Percentiles rank a stretch among this genome's conserved stretches.
Evolutionary conservation across 2,113 vertebrate genomes (phyloP).

Genomic region (Mirza zaza): DNA sequence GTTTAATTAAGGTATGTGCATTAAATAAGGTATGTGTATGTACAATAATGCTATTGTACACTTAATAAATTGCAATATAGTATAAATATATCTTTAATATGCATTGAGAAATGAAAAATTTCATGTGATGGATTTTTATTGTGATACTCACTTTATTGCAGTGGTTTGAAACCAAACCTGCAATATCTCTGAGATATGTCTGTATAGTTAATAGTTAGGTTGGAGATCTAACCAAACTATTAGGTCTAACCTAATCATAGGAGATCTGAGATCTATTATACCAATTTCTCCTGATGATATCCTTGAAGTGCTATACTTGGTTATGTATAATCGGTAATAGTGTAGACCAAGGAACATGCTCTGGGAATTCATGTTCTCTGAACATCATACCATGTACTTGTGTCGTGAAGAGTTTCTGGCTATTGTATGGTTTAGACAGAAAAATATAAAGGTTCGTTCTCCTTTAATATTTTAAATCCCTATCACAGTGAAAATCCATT

Average conservation of each 20-base stretch:
- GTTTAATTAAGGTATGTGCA: not conserved
- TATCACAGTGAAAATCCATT: not conserved
- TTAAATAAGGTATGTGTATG: not conserved
- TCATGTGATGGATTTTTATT: not conserved
- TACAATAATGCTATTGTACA: not conserved
- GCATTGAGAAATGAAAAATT: not conserved
- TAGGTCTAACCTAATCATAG: too few species aligned
- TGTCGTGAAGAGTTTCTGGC: not conserved
- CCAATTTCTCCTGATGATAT: not conserved
- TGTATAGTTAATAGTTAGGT: not conserved
- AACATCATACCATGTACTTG: not conserved
- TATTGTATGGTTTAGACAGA: not conserved
- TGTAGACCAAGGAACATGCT: not conserved
- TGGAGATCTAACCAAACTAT: too few species aligned
- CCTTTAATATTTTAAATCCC: conserved; percentile 42
- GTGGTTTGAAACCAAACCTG: not conserved
- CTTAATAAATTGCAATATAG: not conserved
- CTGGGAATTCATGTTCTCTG: not conserved
- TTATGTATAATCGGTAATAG: not conserved
- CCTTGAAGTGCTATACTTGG: not conserved
- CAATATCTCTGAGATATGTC: not conserved
- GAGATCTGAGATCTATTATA: not conserved
- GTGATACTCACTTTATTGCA: not conserved
- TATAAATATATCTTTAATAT: not conserved
- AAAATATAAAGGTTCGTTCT: not conserved